These are phyloP conservation scores for Drosophila parvula DNA, from an alignment of 1,140 invertebrate genomes.

Conservation along the genomic window DNA sequence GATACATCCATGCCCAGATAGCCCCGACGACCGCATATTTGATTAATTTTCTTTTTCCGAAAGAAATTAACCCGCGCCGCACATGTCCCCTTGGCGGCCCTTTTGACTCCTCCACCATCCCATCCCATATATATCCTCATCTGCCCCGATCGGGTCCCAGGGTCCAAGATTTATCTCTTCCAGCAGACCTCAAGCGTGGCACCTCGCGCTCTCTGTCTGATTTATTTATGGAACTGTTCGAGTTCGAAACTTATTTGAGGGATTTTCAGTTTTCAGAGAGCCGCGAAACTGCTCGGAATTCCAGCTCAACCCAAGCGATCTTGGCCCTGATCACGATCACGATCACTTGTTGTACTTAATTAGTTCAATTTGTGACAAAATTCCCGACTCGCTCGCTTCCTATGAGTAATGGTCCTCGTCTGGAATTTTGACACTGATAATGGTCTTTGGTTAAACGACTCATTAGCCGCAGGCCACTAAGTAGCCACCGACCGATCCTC, in stretches of 20 bases:
- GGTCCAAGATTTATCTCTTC: constrained; percentile 82
- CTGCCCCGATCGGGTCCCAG: constrained; percentile 48
- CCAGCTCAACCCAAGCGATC: constrained; percentile 6
- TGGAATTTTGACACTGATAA: constrained; percentile 75
- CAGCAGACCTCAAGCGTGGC: constrained; percentile 70
- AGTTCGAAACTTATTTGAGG: constrained; percentile 36
- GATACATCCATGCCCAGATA: constrained; percentile 52
- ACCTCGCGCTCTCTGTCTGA: constrained; percentile 47
- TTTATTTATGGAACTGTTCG: constrained; percentile 69
- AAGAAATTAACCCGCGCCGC: constrained; percentile 83
- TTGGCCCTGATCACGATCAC: constrained; percentile 9
- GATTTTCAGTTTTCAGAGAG: constrained; percentile 28
- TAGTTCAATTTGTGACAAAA: constrained; percentile 51
- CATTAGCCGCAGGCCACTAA: constrained; percentile 60
- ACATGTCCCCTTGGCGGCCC: constrained; percentile 68
- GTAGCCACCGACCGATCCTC: constrained; percentile 41
- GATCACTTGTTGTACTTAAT: constrained; percentile 36
- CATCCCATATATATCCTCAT: constrained; percentile 27
- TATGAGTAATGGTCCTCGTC: constrained; percentile 65
- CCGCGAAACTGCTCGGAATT: constrained; percentile 36
- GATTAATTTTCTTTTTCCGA: constrained; percentile 84
- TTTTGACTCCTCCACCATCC: constrained; percentile 62
- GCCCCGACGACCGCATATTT: constrained; percentile 61
- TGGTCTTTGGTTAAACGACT: constrained; percentile 74
- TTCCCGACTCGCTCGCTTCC: constrained; percentile 7